Conservation (phyloP, 64 coral and sea anemone species). For the Pocillopora verrucosa region DNA sequence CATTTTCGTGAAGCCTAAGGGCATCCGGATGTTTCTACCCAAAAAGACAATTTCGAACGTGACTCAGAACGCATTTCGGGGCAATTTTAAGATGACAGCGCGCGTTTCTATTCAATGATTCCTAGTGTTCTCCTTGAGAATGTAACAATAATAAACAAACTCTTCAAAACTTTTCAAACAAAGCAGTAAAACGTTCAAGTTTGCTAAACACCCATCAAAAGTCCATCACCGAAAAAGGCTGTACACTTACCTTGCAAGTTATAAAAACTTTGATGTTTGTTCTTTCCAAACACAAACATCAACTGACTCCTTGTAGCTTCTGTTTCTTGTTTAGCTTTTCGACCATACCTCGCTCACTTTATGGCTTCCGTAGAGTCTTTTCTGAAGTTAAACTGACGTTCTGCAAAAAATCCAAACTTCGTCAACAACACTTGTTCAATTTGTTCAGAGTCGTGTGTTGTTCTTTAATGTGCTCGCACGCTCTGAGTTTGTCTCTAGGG, state of each 20-base stretch:
- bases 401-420: not conserved
- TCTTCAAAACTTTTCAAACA: not conserved
- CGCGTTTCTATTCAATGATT: too few relatives aligned
- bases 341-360: not conserved
- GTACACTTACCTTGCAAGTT: conserved; percentile 5
- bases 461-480: not conserved
- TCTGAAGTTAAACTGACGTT: not conserved
- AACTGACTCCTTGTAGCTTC: conserved; percentile 2
- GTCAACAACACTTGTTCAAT: not conserved
- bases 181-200: not conserved
- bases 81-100: not conserved
- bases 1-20: not conserved
- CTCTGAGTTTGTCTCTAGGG: conserved; percentile 18
- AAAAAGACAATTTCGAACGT: not conserved
- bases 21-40: not conserved
- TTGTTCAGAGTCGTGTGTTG: not conserved
- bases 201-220: not conserved
- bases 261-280: not conserved
- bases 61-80: not conserved
- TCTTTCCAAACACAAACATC: not conserved
- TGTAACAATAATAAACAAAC: conserved; percentile 14
- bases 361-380: not conserved
- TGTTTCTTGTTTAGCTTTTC: conserved; percentile 1
- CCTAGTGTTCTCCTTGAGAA: not conserved
- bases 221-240: not conserved